Conservation (phyloP, 2,888 invertebrate genomes). For the Atherix ibis region DNA sequence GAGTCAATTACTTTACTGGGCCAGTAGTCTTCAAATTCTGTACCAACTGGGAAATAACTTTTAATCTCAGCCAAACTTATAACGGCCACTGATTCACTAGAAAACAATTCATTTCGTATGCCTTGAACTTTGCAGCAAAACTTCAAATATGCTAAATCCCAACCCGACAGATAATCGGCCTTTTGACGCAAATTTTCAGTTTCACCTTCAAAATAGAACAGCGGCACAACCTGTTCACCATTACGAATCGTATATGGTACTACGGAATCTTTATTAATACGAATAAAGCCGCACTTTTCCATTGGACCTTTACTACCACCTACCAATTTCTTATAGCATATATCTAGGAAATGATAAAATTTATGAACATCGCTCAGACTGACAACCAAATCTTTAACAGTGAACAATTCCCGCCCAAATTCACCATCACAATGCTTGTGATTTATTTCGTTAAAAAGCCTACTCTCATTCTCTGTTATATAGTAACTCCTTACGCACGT, state of each 20-base stretch:
- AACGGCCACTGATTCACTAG: constrained; percentile 79
- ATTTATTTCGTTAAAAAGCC: constrained; percentile 84
- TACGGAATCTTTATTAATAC: constrained; percentile 84
- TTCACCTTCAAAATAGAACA: constrained; percentile 75
- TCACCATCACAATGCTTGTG: constrained; percentile 79
- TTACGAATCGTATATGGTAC: constrained; percentile 81
- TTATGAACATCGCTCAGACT: constrained; percentile 74
- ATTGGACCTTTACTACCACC: constrained; percentile 48
- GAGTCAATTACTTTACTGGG: constrained; percentile 76
- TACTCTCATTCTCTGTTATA: constrained; percentile 79
- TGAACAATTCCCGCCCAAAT: constrained; percentile 77
- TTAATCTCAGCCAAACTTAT: constrained; percentile 81
- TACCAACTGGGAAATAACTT: constrained; percentile 78
- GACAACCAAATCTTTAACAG: constrained; percentile 79
- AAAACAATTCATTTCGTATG: constrained; percentile 77
- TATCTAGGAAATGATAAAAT: constrained; percentile 79
- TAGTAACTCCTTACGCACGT: constrained; percentile 86
- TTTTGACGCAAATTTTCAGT: constrained; percentile 81
- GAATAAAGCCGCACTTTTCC: constrained; percentile 79
- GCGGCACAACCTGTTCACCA: constrained; percentile 72
- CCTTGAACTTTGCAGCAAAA: constrained; percentile 92
- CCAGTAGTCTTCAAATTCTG: constrained; percentile 86
- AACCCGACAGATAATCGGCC: constrained; percentile 73
- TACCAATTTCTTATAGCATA: constrained; percentile 72
- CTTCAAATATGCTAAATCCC: constrained; percentile 84